phyloP scores from a whole-genome alignment of 2,797 vertebrate genomes.

The Chelonia mydas region DNA sequence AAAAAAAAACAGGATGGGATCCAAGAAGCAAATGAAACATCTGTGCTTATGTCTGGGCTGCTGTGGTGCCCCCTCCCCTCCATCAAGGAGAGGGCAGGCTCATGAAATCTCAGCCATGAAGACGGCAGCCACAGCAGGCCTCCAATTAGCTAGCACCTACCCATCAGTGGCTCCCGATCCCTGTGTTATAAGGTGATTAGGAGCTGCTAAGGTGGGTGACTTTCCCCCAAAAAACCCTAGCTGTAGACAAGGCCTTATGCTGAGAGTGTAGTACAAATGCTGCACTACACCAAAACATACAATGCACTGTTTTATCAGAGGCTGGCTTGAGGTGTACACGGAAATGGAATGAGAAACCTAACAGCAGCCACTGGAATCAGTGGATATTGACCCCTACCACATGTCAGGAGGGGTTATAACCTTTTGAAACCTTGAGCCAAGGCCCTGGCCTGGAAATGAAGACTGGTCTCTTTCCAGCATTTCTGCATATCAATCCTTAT shows the following conservation, averaged over 20 bases:
- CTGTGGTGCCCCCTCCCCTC: constrained; percentile 41
- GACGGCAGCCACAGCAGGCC: neutral
- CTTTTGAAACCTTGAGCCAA: neutral
- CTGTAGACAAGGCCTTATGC: neutral
- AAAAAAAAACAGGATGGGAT: constrained; percentile 47
- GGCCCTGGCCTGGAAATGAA: neutral
- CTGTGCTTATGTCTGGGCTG: constrained; percentile 7
- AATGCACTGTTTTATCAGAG: neutral
- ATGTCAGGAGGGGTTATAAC: neutral
- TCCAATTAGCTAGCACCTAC: neutral
- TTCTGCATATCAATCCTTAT: neutral
- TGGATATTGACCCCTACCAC: neutral
- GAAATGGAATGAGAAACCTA: neutral
- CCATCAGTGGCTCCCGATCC: neutral
- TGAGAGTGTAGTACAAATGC: neutral
- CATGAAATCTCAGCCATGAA: neutral
- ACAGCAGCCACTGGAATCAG: neutral
- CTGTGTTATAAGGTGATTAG: neutral
- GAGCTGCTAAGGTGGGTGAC: neutral
- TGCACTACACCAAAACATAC: neutral
- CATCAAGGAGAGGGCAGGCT: neutral
- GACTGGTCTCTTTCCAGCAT: neutral
- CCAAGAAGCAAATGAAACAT: constrained; percentile 26
- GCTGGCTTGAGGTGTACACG: neutral
- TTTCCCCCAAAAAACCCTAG: neutral